Percentiles rank a stretch among this genome's conserved stretches.
Evolutionary conservation across 2,113 vertebrate genomes (phyloP).

Genomic region (Hystrix brachyura): DNA sequence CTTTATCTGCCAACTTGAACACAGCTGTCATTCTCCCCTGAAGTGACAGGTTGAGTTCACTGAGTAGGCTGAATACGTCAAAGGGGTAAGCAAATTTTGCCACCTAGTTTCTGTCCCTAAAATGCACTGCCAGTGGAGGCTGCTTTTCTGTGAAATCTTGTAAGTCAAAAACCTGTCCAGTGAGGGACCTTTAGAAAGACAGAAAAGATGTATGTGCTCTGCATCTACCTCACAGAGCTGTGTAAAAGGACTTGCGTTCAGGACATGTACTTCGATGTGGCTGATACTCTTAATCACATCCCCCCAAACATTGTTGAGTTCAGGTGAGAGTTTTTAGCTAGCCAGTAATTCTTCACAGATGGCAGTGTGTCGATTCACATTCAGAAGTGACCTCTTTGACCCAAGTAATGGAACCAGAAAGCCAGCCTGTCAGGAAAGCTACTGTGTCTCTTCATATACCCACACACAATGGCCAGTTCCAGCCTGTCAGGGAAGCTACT

Average conservation of each 20-base stretch:
- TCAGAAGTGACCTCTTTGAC: background rate
- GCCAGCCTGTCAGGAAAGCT: background rate
- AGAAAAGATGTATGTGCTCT: background rate
- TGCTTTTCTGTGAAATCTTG: background rate
- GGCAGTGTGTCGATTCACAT: background rate
- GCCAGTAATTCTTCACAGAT: background rate
- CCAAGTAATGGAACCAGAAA: background rate
- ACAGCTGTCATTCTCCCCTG: background rate
- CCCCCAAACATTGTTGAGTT: background rate
- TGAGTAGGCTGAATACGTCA: background rate
- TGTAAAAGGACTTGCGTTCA: background rate
- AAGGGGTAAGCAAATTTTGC: background rate
- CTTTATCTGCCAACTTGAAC: background rate
- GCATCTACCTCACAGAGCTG: background rate
- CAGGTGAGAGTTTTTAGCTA: background rate
- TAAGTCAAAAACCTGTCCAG: background rate
- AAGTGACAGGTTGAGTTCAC: background rate
- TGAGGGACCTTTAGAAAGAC: background rate
- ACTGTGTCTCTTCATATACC: background rate
- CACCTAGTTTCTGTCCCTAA: background rate
- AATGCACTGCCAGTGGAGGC: background rate
- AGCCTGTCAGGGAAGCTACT: background rate
- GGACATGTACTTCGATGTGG: background rate
- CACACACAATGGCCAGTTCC: background rate
- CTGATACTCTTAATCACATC: background rate